Percentiles rank a stretch among this genome's conserved stretches.
Conservation (phyloP, 2,113 vertebrate species). For the Anarrhichthys ocellatus region DNA sequence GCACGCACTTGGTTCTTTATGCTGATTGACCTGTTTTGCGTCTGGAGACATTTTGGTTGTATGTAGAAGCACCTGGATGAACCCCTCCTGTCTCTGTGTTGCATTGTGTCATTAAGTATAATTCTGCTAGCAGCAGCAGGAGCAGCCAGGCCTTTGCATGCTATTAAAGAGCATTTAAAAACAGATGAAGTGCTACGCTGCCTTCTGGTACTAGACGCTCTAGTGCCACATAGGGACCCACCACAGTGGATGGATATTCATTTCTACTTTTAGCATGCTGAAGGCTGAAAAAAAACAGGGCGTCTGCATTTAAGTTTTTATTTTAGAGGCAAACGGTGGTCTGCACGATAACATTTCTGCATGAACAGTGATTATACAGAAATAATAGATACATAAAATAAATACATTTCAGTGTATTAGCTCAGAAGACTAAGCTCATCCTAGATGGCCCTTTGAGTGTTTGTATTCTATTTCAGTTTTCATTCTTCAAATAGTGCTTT, state of each 20-base stretch:
- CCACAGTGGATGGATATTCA: background rate
- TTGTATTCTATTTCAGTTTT: conserved; percentile 40
- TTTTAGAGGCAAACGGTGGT: background rate
- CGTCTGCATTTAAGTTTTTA: background rate
- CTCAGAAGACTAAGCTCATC: conserved; percentile 22
- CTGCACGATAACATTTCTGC: background rate
- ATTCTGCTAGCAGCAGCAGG: conserved; percentile 13
- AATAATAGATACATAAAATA: background rate
- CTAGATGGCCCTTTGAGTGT: conserved; percentile 14
- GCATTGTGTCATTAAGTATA: conserved; percentile 15
- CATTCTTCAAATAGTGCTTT: conserved; percentile 28
- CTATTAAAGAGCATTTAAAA: conserved; percentile 38
- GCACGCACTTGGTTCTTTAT: background rate
- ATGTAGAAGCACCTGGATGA: background rate
- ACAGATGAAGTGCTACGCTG: conserved; percentile 6
- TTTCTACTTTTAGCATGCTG: background rate
- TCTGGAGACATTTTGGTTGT: background rate
- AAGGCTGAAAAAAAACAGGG: background rate
- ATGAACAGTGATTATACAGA: background rate
- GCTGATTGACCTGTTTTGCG: background rate
- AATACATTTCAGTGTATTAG: background rate
- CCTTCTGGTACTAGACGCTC: conserved; percentile 2
- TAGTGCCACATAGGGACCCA: background rate
- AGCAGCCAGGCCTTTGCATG: background rate
- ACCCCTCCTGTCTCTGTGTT: background rate